phyloP scores from a whole-genome alignment of 2,113 vertebrate genomes.

The Ammospiza caudacuta region DNA sequence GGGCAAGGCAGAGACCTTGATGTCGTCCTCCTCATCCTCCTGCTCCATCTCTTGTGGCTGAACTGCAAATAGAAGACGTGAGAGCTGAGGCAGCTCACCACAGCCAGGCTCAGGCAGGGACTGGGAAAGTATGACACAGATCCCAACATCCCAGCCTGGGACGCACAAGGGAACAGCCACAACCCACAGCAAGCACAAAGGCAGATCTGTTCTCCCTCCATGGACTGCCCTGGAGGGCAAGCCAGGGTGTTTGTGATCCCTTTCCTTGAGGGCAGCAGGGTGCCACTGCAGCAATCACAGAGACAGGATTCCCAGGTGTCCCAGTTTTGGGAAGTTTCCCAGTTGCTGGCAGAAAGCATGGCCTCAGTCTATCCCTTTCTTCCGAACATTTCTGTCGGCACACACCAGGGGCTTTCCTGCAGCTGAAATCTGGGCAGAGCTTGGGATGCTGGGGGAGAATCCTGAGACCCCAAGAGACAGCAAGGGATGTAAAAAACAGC shows the following conservation, averaged over 20 bases:
- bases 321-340: background rate
- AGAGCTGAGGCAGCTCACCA: background rate
- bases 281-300: background rate
- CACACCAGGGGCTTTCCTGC: background rate
- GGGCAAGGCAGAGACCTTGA: conserved; percentile 89
- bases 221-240: accelerated
- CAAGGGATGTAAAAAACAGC: background rate
- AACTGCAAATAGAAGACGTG: conserved; percentile 74
- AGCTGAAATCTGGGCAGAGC: background rate
- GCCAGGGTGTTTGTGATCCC: background rate
- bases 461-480: background rate
- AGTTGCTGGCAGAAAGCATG: background rate
- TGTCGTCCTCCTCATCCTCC: conserved; percentile 80
- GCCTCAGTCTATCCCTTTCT: background rate
- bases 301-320: background rate
- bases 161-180: background rate
- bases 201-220: background rate
- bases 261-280: background rate
- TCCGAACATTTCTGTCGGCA: background rate
- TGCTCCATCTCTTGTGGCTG: conserved; percentile 65
- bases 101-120: background rate
- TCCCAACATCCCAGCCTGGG: background rate
- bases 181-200: background rate
- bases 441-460: background rate
- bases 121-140: background rate